Base-by-base conservation (phyloP, 2,888 invertebrate genomes). In the Spisula subtruncata region DNA sequence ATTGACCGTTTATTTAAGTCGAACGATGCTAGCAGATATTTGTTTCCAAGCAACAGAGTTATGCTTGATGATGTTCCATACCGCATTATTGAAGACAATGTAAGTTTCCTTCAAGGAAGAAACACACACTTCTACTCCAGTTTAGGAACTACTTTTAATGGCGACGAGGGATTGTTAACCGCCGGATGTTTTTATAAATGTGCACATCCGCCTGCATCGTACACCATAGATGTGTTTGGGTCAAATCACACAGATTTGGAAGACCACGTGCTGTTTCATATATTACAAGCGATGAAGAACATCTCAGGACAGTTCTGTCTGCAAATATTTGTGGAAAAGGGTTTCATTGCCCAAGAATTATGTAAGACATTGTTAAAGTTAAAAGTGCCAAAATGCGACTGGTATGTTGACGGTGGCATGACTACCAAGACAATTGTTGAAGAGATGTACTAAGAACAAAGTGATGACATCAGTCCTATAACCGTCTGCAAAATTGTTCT, bases 191-290 rank as follows among this genome's bases (percentile, higher is more conserved):
- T 80, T 46, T 92, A 80, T 54, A 83, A 35, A 14, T 90, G 90
- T 83, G 54, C 29, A 5, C 87, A 86, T 86, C 92, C 92, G n/a
- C 89, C 89, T 25, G 82, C 48, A 56, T 88, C 89, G 1, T 92
- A 92, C 71, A 92, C 89, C 14, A 89, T 92, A 32, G 92, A 92
- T 81, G 84, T 92, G 14, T 90, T 90, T 79, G 92, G 92, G 29
- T 80, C 48, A 1, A 83, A 87, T 56, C 46, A 25, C 18, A 56
- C 32, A 12, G 87, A 88, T 18, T 29, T 92, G 18, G 86, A 90
- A 41, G 32, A 25, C 0, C 92, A 92, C 48, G 51, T 92, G 5
- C 25, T 51, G 18, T 90, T 87, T 86, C 92, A 92, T 80, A 60
- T 92, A 20, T 25, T 80, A n/a, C 60, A 83, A n/a, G 92, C 90